Conservation (phyloP, 2,888 invertebrate genomes). For the Hemistola chrysoprasaria region DNA sequence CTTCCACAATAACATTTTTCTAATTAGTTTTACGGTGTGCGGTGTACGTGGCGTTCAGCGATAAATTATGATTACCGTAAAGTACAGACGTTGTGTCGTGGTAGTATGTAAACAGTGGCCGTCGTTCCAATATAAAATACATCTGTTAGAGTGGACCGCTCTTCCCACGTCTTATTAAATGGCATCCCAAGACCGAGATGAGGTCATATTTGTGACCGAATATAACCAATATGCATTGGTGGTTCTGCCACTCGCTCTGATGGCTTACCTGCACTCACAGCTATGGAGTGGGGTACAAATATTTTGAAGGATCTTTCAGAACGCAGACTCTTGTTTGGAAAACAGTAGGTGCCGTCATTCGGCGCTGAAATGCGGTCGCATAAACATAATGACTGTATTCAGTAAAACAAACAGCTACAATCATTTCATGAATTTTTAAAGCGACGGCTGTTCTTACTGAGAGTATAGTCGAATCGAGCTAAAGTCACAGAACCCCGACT, state of each 20-base stretch:
- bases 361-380: slow-evolving; percentile 42
- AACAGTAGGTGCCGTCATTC: slow-evolving; percentile 40
- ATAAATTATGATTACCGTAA: background rate
- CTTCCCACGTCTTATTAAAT: slow-evolving; percentile 22
- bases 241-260: too few species aligned
- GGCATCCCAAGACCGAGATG: slow-evolving; percentile 17
- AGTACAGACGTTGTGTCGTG: background rate
- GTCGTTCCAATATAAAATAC: slow-evolving; percentile 5
- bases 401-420: slow-evolving; percentile 9
- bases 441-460: slow-evolving; percentile 3
- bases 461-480: too few species aligned
- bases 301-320: slow-evolving; percentile 37
- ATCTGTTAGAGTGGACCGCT: slow-evolving; percentile 19
- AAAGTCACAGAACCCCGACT: too few species aligned
- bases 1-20: too few species aligned
- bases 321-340: slow-evolving; percentile 48
- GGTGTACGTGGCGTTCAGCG: too few species aligned
- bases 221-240: slow-evolving; percentile 13
- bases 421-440: slow-evolving; percentile 2
- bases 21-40: too few species aligned
- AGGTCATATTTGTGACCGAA: slow-evolving; percentile 15
- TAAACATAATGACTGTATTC: slow-evolving; percentile 34
- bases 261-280: too few species aligned
- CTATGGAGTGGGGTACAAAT: too few species aligned
- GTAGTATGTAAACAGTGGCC: slow-evolving; percentile 6